phyloP scores from a whole-genome alignment of 2,797 vertebrate species.

The Oryzias sinensis region DNA sequence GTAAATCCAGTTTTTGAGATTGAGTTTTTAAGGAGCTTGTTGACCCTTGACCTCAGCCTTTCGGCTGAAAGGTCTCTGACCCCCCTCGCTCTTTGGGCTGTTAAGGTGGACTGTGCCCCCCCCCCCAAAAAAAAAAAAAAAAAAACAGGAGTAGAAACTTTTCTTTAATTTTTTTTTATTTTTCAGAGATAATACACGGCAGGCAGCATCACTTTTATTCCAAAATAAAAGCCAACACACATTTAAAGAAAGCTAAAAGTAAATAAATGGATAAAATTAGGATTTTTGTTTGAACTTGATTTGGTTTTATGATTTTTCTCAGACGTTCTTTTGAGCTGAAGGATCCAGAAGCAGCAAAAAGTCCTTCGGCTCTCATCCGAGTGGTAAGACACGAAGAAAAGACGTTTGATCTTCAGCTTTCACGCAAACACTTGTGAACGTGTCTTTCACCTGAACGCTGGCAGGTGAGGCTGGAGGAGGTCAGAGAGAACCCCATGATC shows the following conservation, averaged over 20 bases:
- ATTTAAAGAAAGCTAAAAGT: background rate
- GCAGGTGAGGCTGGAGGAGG: slow-evolving; percentile 65
- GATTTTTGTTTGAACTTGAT: background rate
- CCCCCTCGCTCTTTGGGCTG: too few relatives aligned
- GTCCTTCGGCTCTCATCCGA: slow-evolving; percentile 49
- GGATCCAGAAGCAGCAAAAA: slow-evolving; percentile 1
- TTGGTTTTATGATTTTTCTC: background rate
- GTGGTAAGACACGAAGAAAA: slow-evolving; percentile 59
- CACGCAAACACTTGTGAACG: background rate
- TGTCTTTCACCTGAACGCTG: background rate
- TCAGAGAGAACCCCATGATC: slow-evolving; percentile 50
- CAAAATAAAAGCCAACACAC: background rate
- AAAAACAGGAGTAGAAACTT: too few relatives aligned
- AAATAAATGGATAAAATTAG: background rate
- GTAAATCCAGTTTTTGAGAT: too few relatives aligned
- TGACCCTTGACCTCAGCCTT: too few relatives aligned
- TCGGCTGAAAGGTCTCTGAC: too few relatives aligned
- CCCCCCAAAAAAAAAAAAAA: too few relatives aligned
- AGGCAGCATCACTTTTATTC: too few relatives aligned
- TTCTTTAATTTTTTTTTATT: too few relatives aligned
- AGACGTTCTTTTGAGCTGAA: slow-evolving; percentile 65
- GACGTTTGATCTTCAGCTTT: background rate
- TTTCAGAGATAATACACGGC: too few relatives aligned
- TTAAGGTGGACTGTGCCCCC: too few relatives aligned
- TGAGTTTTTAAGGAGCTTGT: too few relatives aligned